Evolutionary conservation across 92 coral and sea anemone species (phyloP), one percentile per base, ranked within the genome.

Genomic region (Scolanthus callimorphus): DNA sequence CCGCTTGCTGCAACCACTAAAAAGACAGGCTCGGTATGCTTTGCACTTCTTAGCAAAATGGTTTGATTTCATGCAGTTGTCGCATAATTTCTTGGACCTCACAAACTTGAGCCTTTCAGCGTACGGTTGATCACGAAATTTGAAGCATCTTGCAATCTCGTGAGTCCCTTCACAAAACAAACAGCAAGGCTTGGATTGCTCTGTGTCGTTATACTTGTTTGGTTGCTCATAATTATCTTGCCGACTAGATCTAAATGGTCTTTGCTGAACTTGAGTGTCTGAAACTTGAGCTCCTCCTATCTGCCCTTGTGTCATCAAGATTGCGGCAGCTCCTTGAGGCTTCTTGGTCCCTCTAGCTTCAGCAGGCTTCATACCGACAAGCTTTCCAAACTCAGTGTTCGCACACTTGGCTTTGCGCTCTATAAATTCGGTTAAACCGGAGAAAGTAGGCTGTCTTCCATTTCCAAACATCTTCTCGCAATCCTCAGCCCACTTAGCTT

Each of bases 401-500:
- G 79, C 75, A 11, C 68, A 37, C 2, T 72, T 25, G 1, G 80
- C 83, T 44, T 26, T 49, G 19, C 34, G 51, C 58, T 39, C 70
- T 1, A 70, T 73, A 26, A 69, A 80, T 3, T 52, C 68, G 0
- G 62, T 49, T 6, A 76, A 34, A 55, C 67, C 34, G 13, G 25
- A 23, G 54, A 76, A 76, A 1, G 24, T 50, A 4, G 79, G 79
- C n/a, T 73, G 78, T 1, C 13, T 29, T 13, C 58, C 83, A 0
- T 17, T 29, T 25, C 45, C 54, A 8, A 74, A 34, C 20, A 79
- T 55, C 22, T 38, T 64, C 2, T 66, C 55, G 1, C 87, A 59
- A 4, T 27, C 62, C 17, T 74, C 74, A 0, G 80, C 84, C 94
- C 84, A 75, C 19, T 66, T 70, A 2, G 83, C 81, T 50, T 80